Evolutionary conservation across 2,888 invertebrate genomes (phyloP).

Genomic region (Chaetoderma sp.): DNA sequence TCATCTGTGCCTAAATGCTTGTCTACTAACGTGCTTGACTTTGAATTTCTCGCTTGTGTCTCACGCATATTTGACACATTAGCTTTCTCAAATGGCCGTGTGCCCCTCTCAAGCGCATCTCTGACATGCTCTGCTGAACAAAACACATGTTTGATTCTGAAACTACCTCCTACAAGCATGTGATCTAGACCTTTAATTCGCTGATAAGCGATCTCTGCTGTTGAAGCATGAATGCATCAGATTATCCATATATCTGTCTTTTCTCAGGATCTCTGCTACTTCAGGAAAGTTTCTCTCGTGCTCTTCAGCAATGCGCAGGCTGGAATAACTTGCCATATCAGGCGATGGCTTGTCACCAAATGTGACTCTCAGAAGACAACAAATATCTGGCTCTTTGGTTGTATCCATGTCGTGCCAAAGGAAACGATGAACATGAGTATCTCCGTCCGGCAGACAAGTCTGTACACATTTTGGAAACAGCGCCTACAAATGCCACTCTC

Average conservation of each 20-base stretch:
- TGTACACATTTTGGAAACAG: slow-evolving; percentile 10
- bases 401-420: slow-evolving; percentile 12
- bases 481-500: slow-evolving; percentile 12
- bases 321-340: slow-evolving; percentile 12
- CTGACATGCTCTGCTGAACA: neutral
- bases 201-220: no score
- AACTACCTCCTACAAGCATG: slow-evolving; percentile 7
- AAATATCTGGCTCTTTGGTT: neutral
- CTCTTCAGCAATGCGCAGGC: slow-evolving; percentile 13
- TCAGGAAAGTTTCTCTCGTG: neutral
- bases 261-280: slow-evolving; percentile 7
- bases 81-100: no score
- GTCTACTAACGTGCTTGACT: no score
- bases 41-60: no score
- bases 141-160: slow-evolving; percentile 13
- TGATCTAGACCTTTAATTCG: no score
- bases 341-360: slow-evolving; percentile 8
- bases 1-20: no score
- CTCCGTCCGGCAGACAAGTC: neutral
- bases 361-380: slow-evolving; percentile 1
- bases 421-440: slow-evolving; percentile 11
- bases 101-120: no score
- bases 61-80: no score
- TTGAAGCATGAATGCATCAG: slow-evolving; percentile 14
- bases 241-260: slow-evolving; percentile 22